Evolutionary conservation across 2,888 invertebrate species (phyloP), one percentile per base, ranked within the genome.

Genomic region (Corythucha ciliata): DNA sequence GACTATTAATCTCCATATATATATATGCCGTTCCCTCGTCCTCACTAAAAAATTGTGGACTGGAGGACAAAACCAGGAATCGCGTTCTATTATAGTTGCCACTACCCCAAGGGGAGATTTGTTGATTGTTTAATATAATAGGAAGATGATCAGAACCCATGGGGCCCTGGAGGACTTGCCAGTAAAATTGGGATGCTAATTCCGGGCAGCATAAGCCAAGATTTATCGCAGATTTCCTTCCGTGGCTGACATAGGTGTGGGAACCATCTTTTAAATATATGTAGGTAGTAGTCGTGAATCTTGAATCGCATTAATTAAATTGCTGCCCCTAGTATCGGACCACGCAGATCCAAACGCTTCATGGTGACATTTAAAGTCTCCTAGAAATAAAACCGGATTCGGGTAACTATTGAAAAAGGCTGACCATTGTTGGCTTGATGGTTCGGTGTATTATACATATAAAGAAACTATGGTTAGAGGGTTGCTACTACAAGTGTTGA

Each of bases 321-420:
- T 7, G 8, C 22, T 12, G 2, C 49, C 49, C 14, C 18, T 16
- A 12, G 29, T 8, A 14, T 26, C 22, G 6, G 29, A 41, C 12
- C 18, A 27, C 4, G 40, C 21, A 12, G 40, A 26, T 2, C 48
- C 48, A 3, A 37, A 22, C 2, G 16, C 12, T 8, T 22, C 14
- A 29, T 48, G 25, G 14, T 48, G 48, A 8, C 25, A 34, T 27
- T 48, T 48, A 14, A 29, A 27, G 14, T 48, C 48, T 7, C 48
- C 48, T 2, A n/a, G n/a, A n/a, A n/a, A n/a, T n/a, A n/a, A n/a
- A n/a, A n/a, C n/a, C n/a, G n/a, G n/a, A n/a, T n/a, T n/a, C n/a
- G n/a, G n/a, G n/a, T n/a, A n/a, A n/a, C n/a, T n/a, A n/a, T n/a
- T n/a, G n/a, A n/a, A n/a, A n/a, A n/a, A n/a, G n/a, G n/a, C n/a